Conservation (phyloP, 2,888 invertebrate genomes). For the Furcula furcula region DNA sequence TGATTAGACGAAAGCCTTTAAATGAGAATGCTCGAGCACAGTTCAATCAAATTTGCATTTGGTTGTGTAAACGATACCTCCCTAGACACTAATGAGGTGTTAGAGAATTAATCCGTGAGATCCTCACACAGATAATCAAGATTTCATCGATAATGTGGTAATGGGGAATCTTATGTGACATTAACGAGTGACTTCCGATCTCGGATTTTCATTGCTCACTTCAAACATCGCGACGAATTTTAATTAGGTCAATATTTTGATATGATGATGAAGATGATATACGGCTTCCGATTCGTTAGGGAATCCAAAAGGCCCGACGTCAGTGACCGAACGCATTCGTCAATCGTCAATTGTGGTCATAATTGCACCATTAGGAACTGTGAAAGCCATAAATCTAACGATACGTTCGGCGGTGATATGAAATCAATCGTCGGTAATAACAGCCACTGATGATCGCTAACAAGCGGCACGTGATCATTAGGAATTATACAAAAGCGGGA, state of each 20-base stretch:
- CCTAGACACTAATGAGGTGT: conserved; percentile 74
- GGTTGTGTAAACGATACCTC: conserved; percentile 59
- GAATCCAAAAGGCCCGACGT: conserved; percentile 14
- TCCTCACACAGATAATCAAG: conserved; percentile 58
- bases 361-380: conserved; percentile 64
- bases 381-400: conserved; percentile 68
- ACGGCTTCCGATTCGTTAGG: conserved; percentile 37
- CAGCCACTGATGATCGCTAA: conserved; percentile 67
- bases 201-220: conserved; percentile 36
- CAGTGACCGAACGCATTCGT: conserved; percentile 29
- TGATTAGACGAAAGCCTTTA: conserved; percentile 54
- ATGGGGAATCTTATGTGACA: conserved; percentile 46
- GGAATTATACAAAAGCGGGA: conserved; percentile 65
- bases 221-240: conserved; percentile 30
- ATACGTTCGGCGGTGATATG: conserved; percentile 53
- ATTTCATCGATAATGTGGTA: conserved; percentile 56
- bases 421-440: conserved; percentile 65
- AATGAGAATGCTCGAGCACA: conserved; percentile 64
- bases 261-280: conserved; percentile 36
- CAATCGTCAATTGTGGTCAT: conserved; percentile 50
- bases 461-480: conserved; percentile 77
- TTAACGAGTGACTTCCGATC: conserved; percentile 64
- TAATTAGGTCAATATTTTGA: conserved; percentile 40
- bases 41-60: conserved; percentile 72
- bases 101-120: conserved; percentile 71